These are phyloP conservation scores for Lycocorax pyrrhopterus DNA, from an alignment of 2,113 vertebrate genomes.

Conservation along the genomic window DNA sequence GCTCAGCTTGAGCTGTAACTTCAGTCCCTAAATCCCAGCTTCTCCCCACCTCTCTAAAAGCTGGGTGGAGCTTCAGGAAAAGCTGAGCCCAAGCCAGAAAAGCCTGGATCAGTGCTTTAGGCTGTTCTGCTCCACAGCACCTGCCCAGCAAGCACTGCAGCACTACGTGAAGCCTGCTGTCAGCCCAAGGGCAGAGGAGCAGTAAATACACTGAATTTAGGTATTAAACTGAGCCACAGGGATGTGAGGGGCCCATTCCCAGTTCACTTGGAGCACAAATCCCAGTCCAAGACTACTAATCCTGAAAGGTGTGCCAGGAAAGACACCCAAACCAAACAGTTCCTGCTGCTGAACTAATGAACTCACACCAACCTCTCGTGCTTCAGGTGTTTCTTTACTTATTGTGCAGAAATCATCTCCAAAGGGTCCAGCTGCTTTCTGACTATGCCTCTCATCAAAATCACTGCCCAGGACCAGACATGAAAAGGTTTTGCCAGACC, in stretches of 20 bases:
- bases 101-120: neutral
- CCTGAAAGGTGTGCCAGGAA: neutral
- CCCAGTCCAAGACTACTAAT: neutral
- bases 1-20: neutral
- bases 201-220: neutral
- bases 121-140: neutral
- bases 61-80: neutral
- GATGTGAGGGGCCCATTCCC: rapidly evolving
- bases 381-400: neutral
- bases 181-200: neutral
- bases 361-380: rapidly evolving
- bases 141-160: neutral
- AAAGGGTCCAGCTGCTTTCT: neutral
- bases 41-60: neutral
- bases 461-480: neutral
- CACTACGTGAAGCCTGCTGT: neutral
- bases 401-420: neutral
- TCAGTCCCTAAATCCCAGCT: neutral
- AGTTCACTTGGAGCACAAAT: neutral
- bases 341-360: neutral
- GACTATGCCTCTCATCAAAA: neutral
- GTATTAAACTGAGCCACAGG: neutral
- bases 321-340: neutral
- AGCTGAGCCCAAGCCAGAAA: neutral
- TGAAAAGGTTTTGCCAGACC: neutral